A percentile compares a stretch with the other conserved stretches of the same genome.
These are phyloP conservation scores for Eledona agricola DNA, from an alignment of 2,888 invertebrate genomes.

Conservation along the genomic window DNA sequence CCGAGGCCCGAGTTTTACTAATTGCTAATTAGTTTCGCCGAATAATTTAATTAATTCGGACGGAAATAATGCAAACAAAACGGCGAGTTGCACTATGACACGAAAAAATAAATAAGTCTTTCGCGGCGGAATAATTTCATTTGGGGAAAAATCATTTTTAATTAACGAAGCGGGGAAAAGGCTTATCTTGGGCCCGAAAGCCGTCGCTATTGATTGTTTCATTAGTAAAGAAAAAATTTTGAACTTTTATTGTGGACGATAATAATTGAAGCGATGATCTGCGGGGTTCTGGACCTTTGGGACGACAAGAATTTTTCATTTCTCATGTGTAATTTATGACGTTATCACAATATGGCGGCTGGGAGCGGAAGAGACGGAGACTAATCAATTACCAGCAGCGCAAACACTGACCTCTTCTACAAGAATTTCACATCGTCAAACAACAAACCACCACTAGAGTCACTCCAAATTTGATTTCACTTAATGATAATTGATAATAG, in stretches of 20 bases:
- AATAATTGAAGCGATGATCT: slow-evolving; percentile 10
- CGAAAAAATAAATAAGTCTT: slow-evolving; percentile 5
- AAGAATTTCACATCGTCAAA: too few relatives aligned
- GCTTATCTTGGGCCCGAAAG: slow-evolving; percentile 7
- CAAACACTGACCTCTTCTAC: slow-evolving; percentile 3
- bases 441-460: too few relatives aligned
- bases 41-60: slow-evolving; percentile 41
- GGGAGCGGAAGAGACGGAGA: slow-evolving; percentile 1
- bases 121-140: slow-evolving; percentile 3
- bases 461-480: too few relatives aligned
- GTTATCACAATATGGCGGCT: neutral
- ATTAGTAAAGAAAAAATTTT: slow-evolving; percentile 2
- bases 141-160: slow-evolving; percentile 16
- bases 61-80: slow-evolving; percentile 34
- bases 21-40: slow-evolving; percentile 47
- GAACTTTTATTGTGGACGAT: neutral
- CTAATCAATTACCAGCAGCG: slow-evolving; percentile 1
- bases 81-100: slow-evolving; percentile 20
- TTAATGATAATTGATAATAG: too few relatives aligned
- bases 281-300: neutral
- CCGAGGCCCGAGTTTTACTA: slow-evolving; percentile 41
- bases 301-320: slow-evolving; percentile 4
- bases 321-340: slow-evolving; percentile 2
- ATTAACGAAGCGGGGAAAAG: slow-evolving; percentile 7
- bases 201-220: slow-evolving; percentile 4